Evolutionary conservation across 2,888 invertebrate genomes (phyloP).

Genomic region (Mesorhabditis sp.): DNA sequence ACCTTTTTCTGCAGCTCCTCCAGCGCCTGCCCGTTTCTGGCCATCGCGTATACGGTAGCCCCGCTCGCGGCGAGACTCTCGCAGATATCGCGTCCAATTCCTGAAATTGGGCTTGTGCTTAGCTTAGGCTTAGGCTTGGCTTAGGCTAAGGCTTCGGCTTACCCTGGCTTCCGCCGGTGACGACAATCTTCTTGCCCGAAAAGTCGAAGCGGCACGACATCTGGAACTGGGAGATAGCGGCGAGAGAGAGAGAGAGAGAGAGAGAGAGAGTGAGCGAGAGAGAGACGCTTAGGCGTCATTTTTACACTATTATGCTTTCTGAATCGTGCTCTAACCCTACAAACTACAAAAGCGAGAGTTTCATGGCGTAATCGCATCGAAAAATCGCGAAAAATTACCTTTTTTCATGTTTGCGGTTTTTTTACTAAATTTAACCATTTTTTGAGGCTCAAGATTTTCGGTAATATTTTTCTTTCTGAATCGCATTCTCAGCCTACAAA

Average conservation of each 20-base stretch:
- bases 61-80: constrained; percentile 27
- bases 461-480: too few relatives aligned
- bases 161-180: constrained; percentile 44
- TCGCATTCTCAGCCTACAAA: too few relatives aligned
- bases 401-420: too few relatives aligned
- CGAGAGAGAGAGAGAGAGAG: neutral
- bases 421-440: too few relatives aligned
- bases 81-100: constrained; percentile 26
- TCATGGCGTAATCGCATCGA: too few relatives aligned
- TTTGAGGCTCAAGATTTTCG: too few relatives aligned
- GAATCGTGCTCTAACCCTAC: too few relatives aligned
- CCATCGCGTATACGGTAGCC: constrained; percentile 31
- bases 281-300: too few relatives aligned
- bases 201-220: constrained; percentile 32
- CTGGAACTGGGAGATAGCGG: neutral
- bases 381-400: too few relatives aligned
- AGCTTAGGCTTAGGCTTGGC: constrained; percentile 5
- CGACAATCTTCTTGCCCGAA: constrained; percentile 29
- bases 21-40: constrained; percentile 24
- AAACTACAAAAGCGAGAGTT: too few relatives aligned
- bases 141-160: constrained; percentile 7
- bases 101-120: constrained; percentile 10
- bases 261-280: constrained; percentile 3
- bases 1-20: constrained; percentile 9
- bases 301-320: too few relatives aligned